Evolutionary conservation across 2,797 vertebrate genomes (phyloP), one percentile per base, ranked within the genome.

Genomic region (Mus spretus): DNA sequence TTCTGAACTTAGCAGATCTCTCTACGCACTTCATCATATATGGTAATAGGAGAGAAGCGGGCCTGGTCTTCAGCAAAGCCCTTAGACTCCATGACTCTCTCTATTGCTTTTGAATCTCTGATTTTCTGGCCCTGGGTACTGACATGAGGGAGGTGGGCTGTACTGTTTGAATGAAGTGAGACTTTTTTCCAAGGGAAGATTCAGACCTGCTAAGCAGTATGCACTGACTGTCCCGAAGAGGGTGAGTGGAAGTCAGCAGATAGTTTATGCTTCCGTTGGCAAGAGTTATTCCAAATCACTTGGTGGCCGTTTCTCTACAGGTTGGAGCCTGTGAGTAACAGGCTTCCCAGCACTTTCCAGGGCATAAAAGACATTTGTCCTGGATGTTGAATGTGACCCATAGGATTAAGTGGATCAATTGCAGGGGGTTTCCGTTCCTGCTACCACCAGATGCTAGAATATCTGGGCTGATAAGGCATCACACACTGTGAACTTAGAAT

Each of bases 21-120:
- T 91, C 53, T 31, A 83, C 79, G 77, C 93, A 94, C 91, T 98
- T 98, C 77, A 84, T 65, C 96, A 89, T 97, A 97, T 97, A 95
- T 96, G 92, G 97, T 97, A 93, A 97, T 78, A 61, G 34, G 90
- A 96, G 92, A 94, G 84, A 95, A 44, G 59, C 37, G 0, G 9
- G 28, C 57, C 34, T n/a, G 61, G 65, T 77, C 31, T 88, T 86
- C 57, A 14, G 74, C 1, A 65, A 93, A 94, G 55, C 86, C 26
- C 4, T 31, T 3, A 77, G 92, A 93, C 34, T 63, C 55, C 80
- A 53, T 0, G 7, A 37, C 55, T 82, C 31, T 94, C 83, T 77
- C 31, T 22, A 0, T 34, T 67, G 79, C 55, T 78, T 75, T 40
- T 0, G 79, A 53, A 59, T 79, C 67, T 70, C 70, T 50, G 40